A percentile compares a stretch with the other conserved stretches of the same genome.
Evolutionary conservation across 35 echinoderm and acorn worm genomes (phyloP).

Genomic region (Patiria miniata): DNA sequence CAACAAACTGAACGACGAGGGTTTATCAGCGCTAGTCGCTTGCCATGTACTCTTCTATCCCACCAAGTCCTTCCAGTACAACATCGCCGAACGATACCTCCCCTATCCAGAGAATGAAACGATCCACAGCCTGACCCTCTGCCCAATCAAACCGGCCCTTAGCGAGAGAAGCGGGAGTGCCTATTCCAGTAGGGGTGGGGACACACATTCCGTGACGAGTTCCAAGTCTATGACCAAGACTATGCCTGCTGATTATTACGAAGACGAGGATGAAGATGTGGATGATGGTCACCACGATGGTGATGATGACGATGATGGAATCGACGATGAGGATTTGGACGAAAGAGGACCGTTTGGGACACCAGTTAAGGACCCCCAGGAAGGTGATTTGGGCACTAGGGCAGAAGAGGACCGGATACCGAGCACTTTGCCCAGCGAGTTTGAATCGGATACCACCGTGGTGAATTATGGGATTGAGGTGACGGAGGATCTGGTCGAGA

Average conservation of each 20-base stretch:
- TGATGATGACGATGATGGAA: slow-evolving; percentile 7
- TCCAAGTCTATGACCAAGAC: neutral
- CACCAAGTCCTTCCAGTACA: slow-evolving; percentile 83
- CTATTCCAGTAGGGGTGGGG: neutral
- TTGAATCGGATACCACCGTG: slow-evolving; percentile 80
- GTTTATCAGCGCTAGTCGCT: slow-evolving; percentile 88
- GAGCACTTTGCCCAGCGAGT: slow-evolving; percentile 37
- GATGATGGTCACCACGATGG: slow-evolving; percentile 31
- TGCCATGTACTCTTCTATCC: slow-evolving; percentile 97
- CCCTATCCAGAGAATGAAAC: slow-evolving; percentile 56
- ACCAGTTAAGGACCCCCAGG: neutral
- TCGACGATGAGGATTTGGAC: slow-evolving; percentile 35
- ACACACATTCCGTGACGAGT: slow-evolving; percentile 8
- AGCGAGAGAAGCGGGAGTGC: neutral
- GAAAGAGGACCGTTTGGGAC: slow-evolving; percentile 19
- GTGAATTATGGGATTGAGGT: slow-evolving; percentile 65
- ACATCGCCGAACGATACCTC: slow-evolving; percentile 92
- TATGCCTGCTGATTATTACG: neutral
- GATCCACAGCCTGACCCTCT: neutral
- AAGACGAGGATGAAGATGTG: neutral
- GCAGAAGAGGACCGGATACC: neutral
- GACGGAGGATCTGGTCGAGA: slow-evolving; percentile 84
- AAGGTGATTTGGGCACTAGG: neutral
- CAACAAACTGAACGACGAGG: slow-evolving; percentile 94
- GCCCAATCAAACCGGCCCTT: neutral